Evolutionary conservation across 2,113 vertebrate species (phyloP).

Genomic region (Nesogale talazaci): DNA sequence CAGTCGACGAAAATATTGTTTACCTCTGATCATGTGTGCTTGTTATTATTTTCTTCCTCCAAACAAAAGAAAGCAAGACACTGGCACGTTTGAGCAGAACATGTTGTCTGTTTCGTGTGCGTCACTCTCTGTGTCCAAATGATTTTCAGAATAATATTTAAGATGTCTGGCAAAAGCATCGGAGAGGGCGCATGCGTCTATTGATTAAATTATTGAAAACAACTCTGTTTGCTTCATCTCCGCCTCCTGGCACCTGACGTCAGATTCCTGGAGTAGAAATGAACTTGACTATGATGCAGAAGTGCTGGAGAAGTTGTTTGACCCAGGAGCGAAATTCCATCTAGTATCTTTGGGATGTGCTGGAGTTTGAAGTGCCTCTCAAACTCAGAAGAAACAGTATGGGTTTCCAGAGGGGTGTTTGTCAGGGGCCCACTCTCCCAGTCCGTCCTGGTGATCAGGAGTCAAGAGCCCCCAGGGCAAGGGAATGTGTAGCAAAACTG

Average conservation of each 20-base stretch:
- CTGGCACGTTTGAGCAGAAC: constrained; percentile 75
- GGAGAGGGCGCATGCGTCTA: constrained; percentile 59
- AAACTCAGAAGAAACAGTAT: neutral
- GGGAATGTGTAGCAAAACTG: neutral
- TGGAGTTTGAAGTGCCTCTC: constrained; percentile 11
- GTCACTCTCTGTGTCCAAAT: constrained; percentile 63
- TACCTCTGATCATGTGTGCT: constrained; percentile 89
- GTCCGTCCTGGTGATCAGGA: neutral
- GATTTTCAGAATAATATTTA: constrained; percentile 80
- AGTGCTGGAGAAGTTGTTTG: constrained; percentile 33
- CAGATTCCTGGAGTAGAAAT: constrained; percentile 55
- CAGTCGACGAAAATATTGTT: constrained; percentile 93
- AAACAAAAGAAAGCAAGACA: constrained; percentile 49
- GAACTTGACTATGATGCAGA: constrained; percentile 54
- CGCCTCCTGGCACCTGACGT: constrained; percentile 80
- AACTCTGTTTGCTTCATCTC: constrained; percentile 66
- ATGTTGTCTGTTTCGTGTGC: constrained; percentile 5
- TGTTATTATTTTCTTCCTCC: neutral
- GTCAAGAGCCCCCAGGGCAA: neutral
- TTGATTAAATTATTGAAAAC: constrained; percentile 86
- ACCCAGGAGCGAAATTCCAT: constrained; percentile 41
- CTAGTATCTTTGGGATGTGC: neutral
- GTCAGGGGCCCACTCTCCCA: neutral
- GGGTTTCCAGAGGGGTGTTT: neutral
- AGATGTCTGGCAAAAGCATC: constrained; percentile 67